Evolutionary conservation across 1,140 invertebrate genomes (phyloP).

Genomic region (Andrena cerasifolii): DNA sequence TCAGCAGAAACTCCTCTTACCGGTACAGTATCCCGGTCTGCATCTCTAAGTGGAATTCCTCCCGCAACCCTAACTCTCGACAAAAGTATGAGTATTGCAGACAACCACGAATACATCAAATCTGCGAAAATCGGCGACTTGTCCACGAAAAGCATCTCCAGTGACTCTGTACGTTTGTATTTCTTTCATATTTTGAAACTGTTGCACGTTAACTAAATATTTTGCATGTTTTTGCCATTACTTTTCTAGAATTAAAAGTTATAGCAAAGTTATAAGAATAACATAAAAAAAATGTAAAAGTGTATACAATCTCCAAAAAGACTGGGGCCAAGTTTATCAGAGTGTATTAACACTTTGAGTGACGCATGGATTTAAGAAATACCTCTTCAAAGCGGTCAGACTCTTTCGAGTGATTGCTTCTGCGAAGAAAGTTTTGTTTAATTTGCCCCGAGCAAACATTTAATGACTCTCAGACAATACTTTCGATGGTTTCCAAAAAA

Average conservation of each 20-base stretch:
- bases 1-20: constrained; percentile 93
- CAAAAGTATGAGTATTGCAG: constrained; percentile 40
- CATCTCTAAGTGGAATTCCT: constrained; percentile 92
- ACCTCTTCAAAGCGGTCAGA: too few species aligned
- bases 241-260: not conserved
- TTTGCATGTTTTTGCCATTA: not conserved
- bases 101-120: constrained; percentile 72
- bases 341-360: too few species aligned
- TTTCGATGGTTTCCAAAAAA: too few species aligned
- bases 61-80: constrained; percentile 83
- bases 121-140: constrained; percentile 69
- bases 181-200: not conserved
- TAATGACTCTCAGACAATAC: too few species aligned
- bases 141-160: constrained; percentile 78
- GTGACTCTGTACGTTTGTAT: constrained; percentile 79
- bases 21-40: constrained; percentile 91
- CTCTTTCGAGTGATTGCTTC: too few species aligned
- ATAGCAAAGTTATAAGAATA: not conserved
- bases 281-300: too few species aligned
- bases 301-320: too few species aligned
- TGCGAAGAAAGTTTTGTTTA: too few species aligned
- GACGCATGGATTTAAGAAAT: too few species aligned
- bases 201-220: not conserved
- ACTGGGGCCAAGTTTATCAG: too few species aligned
- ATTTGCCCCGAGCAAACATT: too few species aligned